Evolutionary conservation across 2,797 vertebrate species (phyloP).

Genomic region (Emys orbicularis): DNA sequence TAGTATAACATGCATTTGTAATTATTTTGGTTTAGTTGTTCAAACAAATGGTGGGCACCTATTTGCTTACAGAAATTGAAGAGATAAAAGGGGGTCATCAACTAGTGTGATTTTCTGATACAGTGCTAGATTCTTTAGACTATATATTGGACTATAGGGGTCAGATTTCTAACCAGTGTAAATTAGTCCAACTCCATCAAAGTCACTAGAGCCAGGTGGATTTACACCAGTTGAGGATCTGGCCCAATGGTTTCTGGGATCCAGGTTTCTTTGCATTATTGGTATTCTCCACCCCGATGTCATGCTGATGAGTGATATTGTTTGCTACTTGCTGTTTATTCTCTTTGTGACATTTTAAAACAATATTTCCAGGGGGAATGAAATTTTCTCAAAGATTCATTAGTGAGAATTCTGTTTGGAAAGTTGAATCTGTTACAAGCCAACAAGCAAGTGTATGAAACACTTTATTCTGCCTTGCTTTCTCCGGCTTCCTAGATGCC

Average conservation of each 20-base stretch:
- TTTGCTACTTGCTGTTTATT: not conserved
- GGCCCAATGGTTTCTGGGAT: not conserved
- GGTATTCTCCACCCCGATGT: not conserved
- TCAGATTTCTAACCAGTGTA: constrained; percentile 27
- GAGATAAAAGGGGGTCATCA: constrained; percentile 69
- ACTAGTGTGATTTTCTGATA: constrained; percentile 19
- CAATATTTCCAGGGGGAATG: not conserved
- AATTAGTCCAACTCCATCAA: not conserved
- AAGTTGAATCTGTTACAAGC: not conserved
- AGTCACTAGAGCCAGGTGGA: not conserved
- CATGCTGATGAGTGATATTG: not conserved
- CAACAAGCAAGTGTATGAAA: constrained; percentile 10
- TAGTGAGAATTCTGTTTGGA: not conserved
- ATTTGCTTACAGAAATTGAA: constrained; percentile 80
- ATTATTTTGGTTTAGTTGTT: constrained; percentile 92
- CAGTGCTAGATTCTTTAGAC: constrained; percentile 32
- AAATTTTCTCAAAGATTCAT: not conserved
- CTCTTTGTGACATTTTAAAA: not conserved
- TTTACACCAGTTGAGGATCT: not conserved
- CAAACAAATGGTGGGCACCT: constrained; percentile 90
- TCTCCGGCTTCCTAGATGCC: not conserved
- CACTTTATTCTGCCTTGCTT: not conserved
- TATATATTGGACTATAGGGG: not conserved
- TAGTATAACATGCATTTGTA: constrained; percentile 91
- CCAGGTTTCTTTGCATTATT: not conserved